phyloP scores from a whole-genome alignment of 2,888 invertebrate species.

The Hemaris fuciformis region DNA sequence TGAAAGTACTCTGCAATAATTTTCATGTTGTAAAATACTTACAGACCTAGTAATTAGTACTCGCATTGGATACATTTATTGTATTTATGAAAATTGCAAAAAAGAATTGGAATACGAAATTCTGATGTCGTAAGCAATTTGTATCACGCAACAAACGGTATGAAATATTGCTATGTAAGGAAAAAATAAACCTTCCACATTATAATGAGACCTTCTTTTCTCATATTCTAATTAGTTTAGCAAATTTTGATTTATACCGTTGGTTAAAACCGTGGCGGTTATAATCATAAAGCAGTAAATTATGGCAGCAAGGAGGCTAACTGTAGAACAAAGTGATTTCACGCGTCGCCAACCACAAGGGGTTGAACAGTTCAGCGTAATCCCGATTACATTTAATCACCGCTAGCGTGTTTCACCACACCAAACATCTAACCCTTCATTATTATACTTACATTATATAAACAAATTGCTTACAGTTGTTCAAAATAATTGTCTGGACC shows the following conservation, averaged over 20 bases:
- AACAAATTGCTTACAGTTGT: neutral
- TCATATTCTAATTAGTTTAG: too few relatives aligned
- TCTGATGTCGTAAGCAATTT: too few relatives aligned
- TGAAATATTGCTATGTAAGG: too few relatives aligned
- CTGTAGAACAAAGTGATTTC: conserved; percentile 79
- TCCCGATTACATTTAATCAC: conserved; percentile 70
- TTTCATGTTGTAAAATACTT: too few relatives aligned
- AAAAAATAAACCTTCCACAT: too few relatives aligned
- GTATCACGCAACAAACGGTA: too few relatives aligned
- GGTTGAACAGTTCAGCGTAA: conserved; percentile 65
- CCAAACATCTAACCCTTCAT: conserved; percentile 67
- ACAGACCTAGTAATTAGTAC: too few relatives aligned
- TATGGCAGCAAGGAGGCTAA: conserved; percentile 59
- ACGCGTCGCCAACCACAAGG: conserved; percentile 64
- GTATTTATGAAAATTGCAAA: too few relatives aligned
- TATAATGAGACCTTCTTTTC: too few relatives aligned
- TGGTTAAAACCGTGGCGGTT: neutral
- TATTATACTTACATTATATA: conserved; percentile 44
- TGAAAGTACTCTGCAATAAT: too few relatives aligned
- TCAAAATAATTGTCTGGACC: neutral
- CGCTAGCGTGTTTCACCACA: conserved; percentile 48
- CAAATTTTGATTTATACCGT: neutral
- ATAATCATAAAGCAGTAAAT: conserved; percentile 10
- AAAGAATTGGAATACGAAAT: too few relatives aligned
- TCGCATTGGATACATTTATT: too few relatives aligned